phyloP scores from a whole-genome alignment of 2,113 vertebrate species.

The Phaethornis superciliosus region DNA sequence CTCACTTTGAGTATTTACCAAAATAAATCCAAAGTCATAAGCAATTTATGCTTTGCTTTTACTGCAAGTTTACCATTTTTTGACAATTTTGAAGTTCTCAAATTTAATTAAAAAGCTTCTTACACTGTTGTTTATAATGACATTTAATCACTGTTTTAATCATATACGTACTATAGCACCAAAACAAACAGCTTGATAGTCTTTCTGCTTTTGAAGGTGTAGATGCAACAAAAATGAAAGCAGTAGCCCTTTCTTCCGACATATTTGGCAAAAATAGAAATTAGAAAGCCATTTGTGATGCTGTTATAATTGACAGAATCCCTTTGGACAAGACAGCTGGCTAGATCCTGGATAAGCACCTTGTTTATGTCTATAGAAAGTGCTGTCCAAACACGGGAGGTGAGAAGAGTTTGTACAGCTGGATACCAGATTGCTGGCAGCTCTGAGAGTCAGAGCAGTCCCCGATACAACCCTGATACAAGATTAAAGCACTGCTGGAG shows the following conservation, averaged over 20 bases:
- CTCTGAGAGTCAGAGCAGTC: background rate
- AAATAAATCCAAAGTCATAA: background rate
- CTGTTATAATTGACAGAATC: background rate
- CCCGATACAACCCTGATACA: background rate
- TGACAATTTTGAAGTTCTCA: background rate
- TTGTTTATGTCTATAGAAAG: background rate
- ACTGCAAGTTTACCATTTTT: background rate
- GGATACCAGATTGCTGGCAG: background rate
- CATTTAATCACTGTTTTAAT: no score
- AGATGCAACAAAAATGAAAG: background rate
- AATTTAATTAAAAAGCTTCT: background rate
- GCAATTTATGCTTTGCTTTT: background rate
- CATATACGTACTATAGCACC: no score
- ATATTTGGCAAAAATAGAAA: background rate
- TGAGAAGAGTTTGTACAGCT: background rate
- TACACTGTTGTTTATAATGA: background rate
- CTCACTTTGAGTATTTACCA: background rate
- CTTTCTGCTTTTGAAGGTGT: background rate
- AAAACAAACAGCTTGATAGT: background rate
- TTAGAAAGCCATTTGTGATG: background rate
- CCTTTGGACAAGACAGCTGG: background rate
- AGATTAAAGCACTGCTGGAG: background rate
- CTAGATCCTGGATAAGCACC: background rate
- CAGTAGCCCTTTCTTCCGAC: background rate
- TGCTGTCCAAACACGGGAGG: background rate